phyloP scores from a whole-genome alignment of 2,113 vertebrate genomes.

The Pterocles gutturalis region DNA sequence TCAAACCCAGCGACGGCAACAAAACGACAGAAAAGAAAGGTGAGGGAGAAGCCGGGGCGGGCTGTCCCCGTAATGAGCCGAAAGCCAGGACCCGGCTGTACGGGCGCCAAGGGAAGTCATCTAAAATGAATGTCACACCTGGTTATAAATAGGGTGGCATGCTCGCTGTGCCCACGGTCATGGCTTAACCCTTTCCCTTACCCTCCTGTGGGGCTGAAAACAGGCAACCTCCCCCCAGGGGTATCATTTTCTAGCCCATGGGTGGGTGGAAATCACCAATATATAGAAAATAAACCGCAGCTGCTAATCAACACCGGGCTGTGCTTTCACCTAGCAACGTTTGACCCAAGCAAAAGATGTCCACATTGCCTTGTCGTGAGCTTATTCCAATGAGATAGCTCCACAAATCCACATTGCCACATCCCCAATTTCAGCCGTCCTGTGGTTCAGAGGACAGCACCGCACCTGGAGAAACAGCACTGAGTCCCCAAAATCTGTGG shows the following conservation, averaged over 20 bases:
- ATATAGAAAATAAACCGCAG: conserved; percentile 8
- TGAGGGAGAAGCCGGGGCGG: not conserved
- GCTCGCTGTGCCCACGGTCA: not conserved
- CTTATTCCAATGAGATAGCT: fast-evolving
- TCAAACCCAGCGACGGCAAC: fast-evolving
- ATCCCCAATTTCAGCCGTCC: not conserved
- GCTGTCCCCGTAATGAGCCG: not conserved
- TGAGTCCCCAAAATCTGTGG: fast-evolving
- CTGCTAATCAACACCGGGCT: not conserved
- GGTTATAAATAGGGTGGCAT: conserved; percentile 46
- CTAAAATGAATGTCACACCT: conserved; percentile 5
- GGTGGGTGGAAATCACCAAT: not conserved
- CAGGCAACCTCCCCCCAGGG: not conserved
- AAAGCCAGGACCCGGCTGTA: not conserved
- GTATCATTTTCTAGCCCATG: fast-evolving
- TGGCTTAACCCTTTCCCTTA: not conserved
- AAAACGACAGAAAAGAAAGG: not conserved
- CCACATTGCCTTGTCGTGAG: not conserved
- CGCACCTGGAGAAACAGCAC: not conserved
- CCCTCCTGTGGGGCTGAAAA: fast-evolving
- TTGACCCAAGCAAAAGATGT: not conserved
- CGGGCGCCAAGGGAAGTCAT: not conserved
- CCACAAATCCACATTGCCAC: not conserved
- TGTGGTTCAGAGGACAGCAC: fast-evolving
- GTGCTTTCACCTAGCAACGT: not conserved